Base-by-base conservation (phyloP, 2,888 invertebrate species). In the Apamea sordens region DNA sequence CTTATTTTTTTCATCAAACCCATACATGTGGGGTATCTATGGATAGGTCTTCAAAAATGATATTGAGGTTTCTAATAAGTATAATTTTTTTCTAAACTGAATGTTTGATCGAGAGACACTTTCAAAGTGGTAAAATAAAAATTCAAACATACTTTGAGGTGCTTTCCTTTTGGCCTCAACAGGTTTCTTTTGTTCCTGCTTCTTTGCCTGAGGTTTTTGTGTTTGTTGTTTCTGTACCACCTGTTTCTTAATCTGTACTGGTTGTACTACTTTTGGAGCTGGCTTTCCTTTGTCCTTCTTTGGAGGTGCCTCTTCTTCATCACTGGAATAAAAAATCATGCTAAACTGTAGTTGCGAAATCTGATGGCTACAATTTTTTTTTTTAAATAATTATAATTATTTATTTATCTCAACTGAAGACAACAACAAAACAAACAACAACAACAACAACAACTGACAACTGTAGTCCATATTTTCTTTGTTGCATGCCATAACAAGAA, bases 151-250 rank as follows among this genome's bases (percentile, higher is more conserved):
- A 94, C 93, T 91, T 86, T 90, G 88, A 69, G 86, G 80, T 24
- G 89, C 85, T 78, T 92, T 93, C 76, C 90, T 89, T 83, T 93
- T 93, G 10, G 73, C 61, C 85, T 90, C 82, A 63, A 76, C 82
- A 63, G 84, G 76, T 28, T 86, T 78, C 65, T 82, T 68, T 72
- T 72, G 76, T 53, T 78, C 76, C 68, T 83, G 77, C 50, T 80
- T 79, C 68, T 83, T 84, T 44, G 76, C 77, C 41, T 71, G 80
- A 73, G 72, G 80, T 77, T 76, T 81, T 80, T 84, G 80, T 73
- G 67, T 73, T 79, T 77, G 80, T 82, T 80, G 79, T 76, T 87
- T 85, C 41, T 80, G 73, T 36, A 36, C 36, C 41, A 71, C 68
- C 63, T 77, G 77, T 77, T 80, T 78, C 32, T 81, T 79, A 61